A percentile compares a stretch with the other conserved stretches of the same genome.
These are phyloP conservation scores for Esperia sulphurella DNA, from an alignment of 2,888 invertebrate genomes.

Conservation along the genomic window DNA sequence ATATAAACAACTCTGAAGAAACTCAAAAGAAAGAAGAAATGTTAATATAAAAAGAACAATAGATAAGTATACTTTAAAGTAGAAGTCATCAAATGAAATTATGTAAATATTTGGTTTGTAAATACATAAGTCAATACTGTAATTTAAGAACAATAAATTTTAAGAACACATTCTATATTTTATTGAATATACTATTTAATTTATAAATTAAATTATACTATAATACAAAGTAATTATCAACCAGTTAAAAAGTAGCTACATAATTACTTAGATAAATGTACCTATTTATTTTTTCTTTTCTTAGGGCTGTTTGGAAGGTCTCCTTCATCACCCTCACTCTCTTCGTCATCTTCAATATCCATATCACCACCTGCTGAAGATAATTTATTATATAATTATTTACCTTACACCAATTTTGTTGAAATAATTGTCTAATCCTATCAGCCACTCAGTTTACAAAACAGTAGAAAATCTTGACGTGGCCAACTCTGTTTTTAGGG, in stretches of 20 bases:
- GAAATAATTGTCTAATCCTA: too few species aligned
- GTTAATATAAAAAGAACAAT: too few species aligned
- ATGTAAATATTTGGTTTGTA: constrained; percentile 11
- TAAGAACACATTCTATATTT: constrained; percentile 6
- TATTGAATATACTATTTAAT: constrained; percentile 3
- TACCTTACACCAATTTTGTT: too few species aligned
- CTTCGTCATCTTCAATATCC: constrained; percentile 24
- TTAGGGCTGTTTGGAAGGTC: constrained; percentile 33
- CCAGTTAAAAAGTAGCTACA: background rate
- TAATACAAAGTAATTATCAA: background rate
- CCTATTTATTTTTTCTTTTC: constrained; percentile 40
- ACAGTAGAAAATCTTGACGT: too few species aligned
- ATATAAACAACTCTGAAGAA: too few species aligned
- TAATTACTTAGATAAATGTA: constrained; percentile 1
- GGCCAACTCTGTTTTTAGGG: too few species aligned
- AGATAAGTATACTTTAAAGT: too few species aligned
- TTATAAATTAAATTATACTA: background rate
- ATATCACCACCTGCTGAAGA: constrained; percentile 2
- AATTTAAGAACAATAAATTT: constrained; percentile 8
- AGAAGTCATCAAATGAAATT: constrained; percentile 11
- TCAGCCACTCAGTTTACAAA: too few species aligned
- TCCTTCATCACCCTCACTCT: constrained; percentile 31
- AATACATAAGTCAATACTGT: constrained; percentile 6
- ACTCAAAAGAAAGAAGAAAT: too few species aligned
- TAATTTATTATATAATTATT: too few species aligned